Percentiles rank a stretch among this genome's conserved stretches.
phyloP scores from a whole-genome alignment of 2,113 vertebrate genomes.

The Nyctibius bracteatus region DNA sequence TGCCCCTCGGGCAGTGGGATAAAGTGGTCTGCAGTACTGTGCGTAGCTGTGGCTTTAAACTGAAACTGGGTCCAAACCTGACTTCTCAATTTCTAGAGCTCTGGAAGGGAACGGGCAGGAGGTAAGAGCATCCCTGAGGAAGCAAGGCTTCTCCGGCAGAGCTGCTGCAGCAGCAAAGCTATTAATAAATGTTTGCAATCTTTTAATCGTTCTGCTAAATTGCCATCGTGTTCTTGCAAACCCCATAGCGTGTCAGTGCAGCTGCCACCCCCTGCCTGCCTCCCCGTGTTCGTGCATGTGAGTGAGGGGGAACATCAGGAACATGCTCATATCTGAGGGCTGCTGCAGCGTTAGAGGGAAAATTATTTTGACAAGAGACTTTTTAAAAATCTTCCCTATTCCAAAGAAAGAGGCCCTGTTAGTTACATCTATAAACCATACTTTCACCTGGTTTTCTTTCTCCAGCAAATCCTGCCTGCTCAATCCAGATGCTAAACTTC shows the following conservation, averaged over 20 bases:
- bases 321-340: conserved; percentile 31
- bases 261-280: conserved; percentile 47
- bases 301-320: conserved; percentile 63
- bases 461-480: neutral
- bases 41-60: neutral
- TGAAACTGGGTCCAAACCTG: neutral
- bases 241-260: conserved; percentile 34
- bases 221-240: conserved; percentile 55
- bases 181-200: conserved; percentile 68
- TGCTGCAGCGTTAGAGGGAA: conserved; percentile 13
- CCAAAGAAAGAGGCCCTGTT: neutral
- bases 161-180: conserved; percentile 52
- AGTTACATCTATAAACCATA: neutral
- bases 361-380: conserved; percentile 52
- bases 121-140: conserved; percentile 22
- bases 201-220: conserved; percentile 64
- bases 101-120: neutral
- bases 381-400: conserved; percentile 33
- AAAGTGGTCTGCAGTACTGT: neutral
- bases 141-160: conserved; percentile 24
- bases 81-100: neutral
- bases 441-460: neutral
- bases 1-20: neutral
- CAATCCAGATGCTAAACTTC: neutral
- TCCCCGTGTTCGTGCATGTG: conserved; percentile 48